Evolutionary conservation across 2,888 invertebrate species (phyloP).

Genomic region (Drosophila falleni): DNA sequence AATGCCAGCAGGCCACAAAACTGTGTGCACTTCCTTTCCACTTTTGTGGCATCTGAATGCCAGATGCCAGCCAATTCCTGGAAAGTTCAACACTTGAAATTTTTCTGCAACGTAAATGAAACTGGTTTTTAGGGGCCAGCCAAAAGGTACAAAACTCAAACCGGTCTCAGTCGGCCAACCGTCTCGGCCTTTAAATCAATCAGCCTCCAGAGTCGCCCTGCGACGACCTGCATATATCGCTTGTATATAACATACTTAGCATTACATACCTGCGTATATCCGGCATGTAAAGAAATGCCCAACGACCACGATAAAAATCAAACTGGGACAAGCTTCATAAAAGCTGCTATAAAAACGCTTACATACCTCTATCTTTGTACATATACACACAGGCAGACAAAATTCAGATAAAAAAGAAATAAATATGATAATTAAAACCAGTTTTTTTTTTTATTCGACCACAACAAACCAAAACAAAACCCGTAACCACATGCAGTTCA

Average conservation of each 20-base stretch:
- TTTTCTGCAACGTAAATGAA: conserved; percentile 52
- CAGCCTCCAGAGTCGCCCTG: conserved; percentile 57
- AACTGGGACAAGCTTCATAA: conserved; percentile 74
- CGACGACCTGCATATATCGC: conserved; percentile 21
- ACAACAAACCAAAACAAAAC: conserved; percentile 51
- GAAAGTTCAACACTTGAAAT: conserved; percentile 77
- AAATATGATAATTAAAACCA: conserved; percentile 71
- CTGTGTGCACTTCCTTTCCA: conserved; percentile 25
- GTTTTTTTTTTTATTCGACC: conserved; percentile 60
- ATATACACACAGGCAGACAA: conserved; percentile 21
- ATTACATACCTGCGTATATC: conserved; percentile 44
- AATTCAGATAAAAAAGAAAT: conserved; percentile 21
- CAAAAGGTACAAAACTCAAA: conserved; percentile 44
- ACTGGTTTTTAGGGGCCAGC: conserved; percentile 65
- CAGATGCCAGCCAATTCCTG: conserved; percentile 66
- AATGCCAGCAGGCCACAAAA: conserved; percentile 30
- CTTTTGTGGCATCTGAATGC: conserved; percentile 21
- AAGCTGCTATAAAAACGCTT: conserved; percentile 48
- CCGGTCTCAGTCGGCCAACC: conserved; percentile 53
- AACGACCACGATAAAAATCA: conserved; percentile 66
- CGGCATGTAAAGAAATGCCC: conserved; percentile 72
- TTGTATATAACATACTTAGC: conserved; percentile 2
- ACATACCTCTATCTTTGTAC: conserved; percentile 10
- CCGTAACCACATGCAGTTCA: conserved; percentile 62
- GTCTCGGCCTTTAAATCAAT: conserved; percentile 68